Evolutionary conservation across 2,113 vertebrate species (phyloP).

Genomic region (Pipra filicauda): DNA sequence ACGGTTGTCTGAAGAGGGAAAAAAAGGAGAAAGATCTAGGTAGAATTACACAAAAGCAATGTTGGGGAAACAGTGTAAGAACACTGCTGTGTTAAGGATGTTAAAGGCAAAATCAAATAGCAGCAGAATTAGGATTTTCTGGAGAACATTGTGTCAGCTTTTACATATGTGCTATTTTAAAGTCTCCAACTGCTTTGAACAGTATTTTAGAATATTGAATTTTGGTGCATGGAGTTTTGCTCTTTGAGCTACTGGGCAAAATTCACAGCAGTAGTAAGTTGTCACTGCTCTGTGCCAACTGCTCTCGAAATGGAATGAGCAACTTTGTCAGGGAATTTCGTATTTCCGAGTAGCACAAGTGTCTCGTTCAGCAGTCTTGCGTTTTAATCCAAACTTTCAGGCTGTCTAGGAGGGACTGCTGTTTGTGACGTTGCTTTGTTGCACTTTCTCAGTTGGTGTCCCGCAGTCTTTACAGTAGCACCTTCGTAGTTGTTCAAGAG

Average conservation of each 20-base stretch:
- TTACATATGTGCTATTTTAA: not conserved
- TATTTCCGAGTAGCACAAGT: not conserved
- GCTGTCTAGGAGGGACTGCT: not conserved
- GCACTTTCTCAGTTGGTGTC: not conserved
- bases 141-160: not conserved
- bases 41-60: not conserved
- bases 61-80: not conserved
- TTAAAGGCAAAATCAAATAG: not conserved
- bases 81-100: not conserved
- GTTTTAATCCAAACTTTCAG: not conserved
- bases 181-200: not conserved
- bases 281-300: not conserved
- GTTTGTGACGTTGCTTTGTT: not conserved
- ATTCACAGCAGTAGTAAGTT: not conserved
- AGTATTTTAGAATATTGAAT: not conserved
- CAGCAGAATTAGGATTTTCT: not conserved
- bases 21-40: not conserved
- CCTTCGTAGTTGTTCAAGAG: not conserved
- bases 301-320: rapidly evolving
- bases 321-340: not conserved
- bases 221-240: not conserved
- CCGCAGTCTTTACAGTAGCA: not conserved
- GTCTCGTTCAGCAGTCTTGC: not conserved
- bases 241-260: not conserved
- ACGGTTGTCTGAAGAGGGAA: not conserved